These are phyloP conservation scores for Entelurus aequoreus DNA, from an alignment of 2,113 vertebrate genomes.

Conservation along the genomic window DNA sequence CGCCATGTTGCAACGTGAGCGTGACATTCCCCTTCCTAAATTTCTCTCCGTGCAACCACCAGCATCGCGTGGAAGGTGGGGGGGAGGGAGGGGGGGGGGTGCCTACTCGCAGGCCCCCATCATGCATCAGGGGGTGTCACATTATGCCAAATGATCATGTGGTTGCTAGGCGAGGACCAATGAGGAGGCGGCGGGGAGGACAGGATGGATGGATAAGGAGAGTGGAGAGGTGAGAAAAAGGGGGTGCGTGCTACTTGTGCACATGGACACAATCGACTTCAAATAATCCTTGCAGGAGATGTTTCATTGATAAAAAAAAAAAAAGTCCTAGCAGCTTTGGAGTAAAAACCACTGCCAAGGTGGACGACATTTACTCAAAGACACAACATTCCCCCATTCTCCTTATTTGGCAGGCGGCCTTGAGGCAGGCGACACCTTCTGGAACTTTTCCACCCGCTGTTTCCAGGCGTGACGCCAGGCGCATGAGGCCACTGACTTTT, in stretches of 20 bases:
- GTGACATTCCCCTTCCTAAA: constrained; percentile 49
- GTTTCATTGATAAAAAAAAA: constrained; percentile 25
- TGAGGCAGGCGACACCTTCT: constrained; percentile 31
- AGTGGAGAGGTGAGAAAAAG: constrained; percentile 48
- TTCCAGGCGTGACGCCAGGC: constrained; percentile 47
- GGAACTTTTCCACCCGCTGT: constrained; percentile 48
- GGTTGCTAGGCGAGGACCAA: constrained; percentile 71
- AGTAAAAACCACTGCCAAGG: constrained; percentile 54
- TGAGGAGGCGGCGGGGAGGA: constrained; percentile 43
- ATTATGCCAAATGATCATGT: constrained; percentile 71
- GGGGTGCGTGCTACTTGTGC: constrained; percentile 32
- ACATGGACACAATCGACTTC: neutral
- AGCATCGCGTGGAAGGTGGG: constrained; percentile 5
- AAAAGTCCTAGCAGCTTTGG: constrained; percentile 19
- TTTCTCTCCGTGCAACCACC: constrained; percentile 42
- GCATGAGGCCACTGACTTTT: constrained; percentile 13
- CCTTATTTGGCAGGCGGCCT: constrained; percentile 40
- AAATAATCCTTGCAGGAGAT: constrained; percentile 8
- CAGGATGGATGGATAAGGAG: constrained; percentile 59
- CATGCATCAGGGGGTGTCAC: constrained; percentile 69
- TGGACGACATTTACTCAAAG: constrained; percentile 24
- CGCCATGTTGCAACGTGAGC: constrained; percentile 52
- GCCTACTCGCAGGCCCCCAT: constrained; percentile 58
- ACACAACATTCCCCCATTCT: constrained; percentile 5
- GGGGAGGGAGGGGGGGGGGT: constrained; percentile 17